Base-by-base conservation (phyloP, 2,113 vertebrate species). In the Todiramphus saurophagus region DNA sequence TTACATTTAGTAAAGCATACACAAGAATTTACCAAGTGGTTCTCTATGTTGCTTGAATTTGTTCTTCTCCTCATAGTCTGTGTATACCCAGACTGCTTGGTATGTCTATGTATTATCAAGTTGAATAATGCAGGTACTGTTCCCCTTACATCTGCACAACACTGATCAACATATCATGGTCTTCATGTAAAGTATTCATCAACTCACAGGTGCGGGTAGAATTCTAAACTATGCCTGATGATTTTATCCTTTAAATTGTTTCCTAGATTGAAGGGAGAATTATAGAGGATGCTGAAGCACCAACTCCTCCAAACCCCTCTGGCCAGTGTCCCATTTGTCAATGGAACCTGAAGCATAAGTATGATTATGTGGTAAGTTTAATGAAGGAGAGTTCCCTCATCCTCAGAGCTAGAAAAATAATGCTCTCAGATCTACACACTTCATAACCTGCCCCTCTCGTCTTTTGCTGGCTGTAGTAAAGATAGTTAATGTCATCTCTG, bases 271-370 rank as follows among this genome's bases (percentile, higher is more conserved):
- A 99, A 97, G 99, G 99, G 58, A 91, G 90, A 63, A 98, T 98
- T 66, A 46, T 97, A 64, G 97, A 87, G 35, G 95, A 97, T 15
- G 35, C 85, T 46, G 94, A 96, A 90, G 56, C 89, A 10, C 98
- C 97, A n/a, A n/a, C 97, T 35, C 99, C 99, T 79, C 99, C 99
- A 59, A 99, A 99, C 91, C 99, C 99, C 5, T 90, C 97, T 80
- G 99, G 99, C 39, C 98, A 98, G 78, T 99, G 99, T 93, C 99
- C 99, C 10, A 99, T 99, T 96, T 99, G 99, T 96, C 98, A 98
- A 67, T 99, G 99, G 99, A 99, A 99, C 96, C 98, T 99, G 90
- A 99, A 99, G 94, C 96, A 99, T 95, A 99, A 99, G 93, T 99
- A 99, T 1, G 69, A 89, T 94, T 99, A 99, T 69, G 98, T 98